A percentile compares a stretch with the other conserved stretches of the same genome.
phyloP scores from a whole-genome alignment of 2,113 vertebrate genomes.

The Laterallus jamaicensis region DNA sequence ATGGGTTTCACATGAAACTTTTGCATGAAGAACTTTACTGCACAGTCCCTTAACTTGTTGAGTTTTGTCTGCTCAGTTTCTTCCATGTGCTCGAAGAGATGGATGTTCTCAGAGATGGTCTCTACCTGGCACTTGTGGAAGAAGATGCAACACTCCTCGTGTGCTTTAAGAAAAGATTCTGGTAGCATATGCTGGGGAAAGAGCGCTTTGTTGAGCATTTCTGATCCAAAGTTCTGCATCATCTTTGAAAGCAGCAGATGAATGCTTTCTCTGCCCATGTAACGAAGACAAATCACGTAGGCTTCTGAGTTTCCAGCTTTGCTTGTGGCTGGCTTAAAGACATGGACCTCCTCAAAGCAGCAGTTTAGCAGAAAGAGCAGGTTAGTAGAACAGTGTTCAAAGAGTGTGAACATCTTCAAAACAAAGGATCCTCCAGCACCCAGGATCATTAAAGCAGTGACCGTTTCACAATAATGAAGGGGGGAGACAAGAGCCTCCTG shows the following conservation, averaged over 20 bases:
- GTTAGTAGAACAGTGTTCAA: constrained; percentile 91
- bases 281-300: constrained; percentile 88
- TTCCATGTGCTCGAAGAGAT: constrained; percentile 79
- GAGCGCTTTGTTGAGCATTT: constrained; percentile 78
- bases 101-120: constrained; percentile 91
- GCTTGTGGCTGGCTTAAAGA: constrained; percentile 96
- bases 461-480: constrained; percentile 89
- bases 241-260: constrained; percentile 86
- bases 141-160: constrained; percentile 86
- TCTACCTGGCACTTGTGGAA: constrained; percentile 86
- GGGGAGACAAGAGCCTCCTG: constrained; percentile 92
- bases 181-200: constrained; percentile 82
- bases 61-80: constrained; percentile 74
- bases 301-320: constrained; percentile 96
- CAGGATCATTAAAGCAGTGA: constrained; percentile 86
- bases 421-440: constrained; percentile 88
- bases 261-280: constrained; percentile 76
- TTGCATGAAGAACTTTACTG: constrained; percentile 82
- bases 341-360: constrained; percentile 82
- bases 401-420: constrained; percentile 96
- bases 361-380: constrained; percentile 91
- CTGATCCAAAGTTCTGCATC: constrained; percentile 83
- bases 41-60: constrained; percentile 80
- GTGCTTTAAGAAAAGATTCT: constrained; percentile 82
- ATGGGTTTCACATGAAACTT: constrained; percentile 81